phyloP scores from a whole-genome alignment of 2,888 invertebrate genomes.

The Oscheius myriophilus region DNA sequence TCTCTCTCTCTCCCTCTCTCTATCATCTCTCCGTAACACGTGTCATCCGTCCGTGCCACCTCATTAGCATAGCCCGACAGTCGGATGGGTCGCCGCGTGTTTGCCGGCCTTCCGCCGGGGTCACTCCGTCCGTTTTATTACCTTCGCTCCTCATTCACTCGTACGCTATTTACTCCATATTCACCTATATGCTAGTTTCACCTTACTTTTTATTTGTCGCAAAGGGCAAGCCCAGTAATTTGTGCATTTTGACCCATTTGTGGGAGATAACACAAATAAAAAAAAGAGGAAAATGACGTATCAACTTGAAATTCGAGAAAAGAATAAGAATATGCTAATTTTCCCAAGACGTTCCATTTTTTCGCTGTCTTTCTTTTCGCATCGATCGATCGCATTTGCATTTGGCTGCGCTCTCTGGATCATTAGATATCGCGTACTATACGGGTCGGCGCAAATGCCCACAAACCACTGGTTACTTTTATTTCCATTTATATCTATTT shows the following conservation, averaged over 20 bases:
- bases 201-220: too few species aligned
- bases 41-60: not conserved
- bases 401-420: slow-evolving; percentile 17
- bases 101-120: slow-evolving; percentile 19
- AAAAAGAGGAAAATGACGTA: too few species aligned
- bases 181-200: too few species aligned
- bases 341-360: not conserved
- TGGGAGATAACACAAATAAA: too few species aligned
- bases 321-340: too few species aligned
- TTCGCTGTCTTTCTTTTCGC: not conserved
- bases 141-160: slow-evolving; percentile 23
- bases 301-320: too few species aligned
- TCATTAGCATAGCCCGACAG: slow-evolving; percentile 20
- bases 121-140: slow-evolving; percentile 23
- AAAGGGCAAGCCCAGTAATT: too few species aligned
- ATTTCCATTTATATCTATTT: too few species aligned
- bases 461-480: too few species aligned
- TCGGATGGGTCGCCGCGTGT: slow-evolving; percentile 9
- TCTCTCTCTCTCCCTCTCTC: too few species aligned
- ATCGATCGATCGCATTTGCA: slow-evolving; percentile 29
- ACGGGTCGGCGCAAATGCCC: slow-evolving; percentile 6
- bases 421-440: slow-evolving; percentile 29
- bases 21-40: not conserved
- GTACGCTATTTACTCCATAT: too few species aligned
- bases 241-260: too few species aligned